Evolutionary conservation across 2,113 vertebrate genomes (phyloP).

Genomic region (Eleginops maclovinus): DNA sequence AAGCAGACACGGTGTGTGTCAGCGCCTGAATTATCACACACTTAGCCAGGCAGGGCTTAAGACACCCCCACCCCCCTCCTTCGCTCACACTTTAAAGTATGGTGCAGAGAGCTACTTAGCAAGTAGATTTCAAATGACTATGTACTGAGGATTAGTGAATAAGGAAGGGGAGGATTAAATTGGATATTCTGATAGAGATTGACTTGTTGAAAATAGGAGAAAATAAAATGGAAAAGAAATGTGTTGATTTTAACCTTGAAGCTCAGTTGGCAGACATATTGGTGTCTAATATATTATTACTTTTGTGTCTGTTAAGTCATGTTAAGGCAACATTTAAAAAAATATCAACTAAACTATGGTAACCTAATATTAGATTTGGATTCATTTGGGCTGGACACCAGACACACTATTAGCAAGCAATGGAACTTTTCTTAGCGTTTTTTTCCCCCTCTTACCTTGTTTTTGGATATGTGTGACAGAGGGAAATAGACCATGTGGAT

Average conservation of each 20-base stretch:
- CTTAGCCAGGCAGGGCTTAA: slow-evolving; percentile 72
- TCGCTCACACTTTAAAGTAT: slow-evolving; percentile 49
- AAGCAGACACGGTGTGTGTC: slow-evolving; percentile 79
- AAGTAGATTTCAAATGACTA: slow-evolving; percentile 55
- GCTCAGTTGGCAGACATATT: neutral
- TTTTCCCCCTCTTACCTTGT: neutral
- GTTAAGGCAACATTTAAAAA: neutral
- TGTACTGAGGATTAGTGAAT: slow-evolving; percentile 42
- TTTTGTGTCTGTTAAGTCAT: neutral
- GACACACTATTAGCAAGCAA: neutral
- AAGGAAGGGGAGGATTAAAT: slow-evolving; percentile 37
- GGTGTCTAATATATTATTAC: neutral
- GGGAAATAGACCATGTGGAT: neutral
- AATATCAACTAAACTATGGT: neutral
- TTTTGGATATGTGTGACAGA: neutral
- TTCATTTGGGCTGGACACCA: too few relatives aligned
- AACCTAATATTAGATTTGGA: neutral
- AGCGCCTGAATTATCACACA: slow-evolving; percentile 80
- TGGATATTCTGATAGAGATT: slow-evolving; percentile 38
- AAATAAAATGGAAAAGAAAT: neutral
- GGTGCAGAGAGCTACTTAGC: slow-evolving; percentile 54
- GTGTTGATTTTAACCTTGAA: slow-evolving; percentile 1
- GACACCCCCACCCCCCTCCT: slow-evolving; percentile 35
- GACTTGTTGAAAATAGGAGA: slow-evolving; percentile 37
- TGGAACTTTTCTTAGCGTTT: neutral